Evolutionary conservation across 2,888 invertebrate species (phyloP).

Genomic region (Nebria brevicollis): DNA sequence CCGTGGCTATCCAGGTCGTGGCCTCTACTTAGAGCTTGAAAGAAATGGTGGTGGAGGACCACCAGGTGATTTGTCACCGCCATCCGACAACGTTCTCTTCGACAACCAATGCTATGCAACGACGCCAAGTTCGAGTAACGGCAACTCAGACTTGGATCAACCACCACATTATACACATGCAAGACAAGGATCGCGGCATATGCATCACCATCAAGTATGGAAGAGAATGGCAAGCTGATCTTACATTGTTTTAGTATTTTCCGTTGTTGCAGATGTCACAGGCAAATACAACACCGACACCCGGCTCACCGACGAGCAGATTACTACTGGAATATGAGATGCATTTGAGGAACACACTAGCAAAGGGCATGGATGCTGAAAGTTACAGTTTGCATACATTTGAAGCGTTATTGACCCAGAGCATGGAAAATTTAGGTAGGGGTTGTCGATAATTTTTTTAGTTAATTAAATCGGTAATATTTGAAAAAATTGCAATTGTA

Average conservation of each 20-base stretch:
- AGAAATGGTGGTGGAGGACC: conserved; percentile 68
- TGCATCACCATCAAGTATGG: conserved; percentile 70
- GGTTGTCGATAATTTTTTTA: not conserved
- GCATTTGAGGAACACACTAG: conserved; percentile 91
- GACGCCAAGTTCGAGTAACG: conserved; percentile 92
- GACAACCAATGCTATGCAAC: conserved; percentile 96
- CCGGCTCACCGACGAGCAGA: conserved; percentile 85
- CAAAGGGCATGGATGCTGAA: conserved; percentile 95
- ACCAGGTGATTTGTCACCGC: conserved; percentile 77
- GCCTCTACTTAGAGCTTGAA: conserved; percentile 83
- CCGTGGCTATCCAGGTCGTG: conserved; percentile 76
- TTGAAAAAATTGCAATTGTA: conserved; percentile 30
- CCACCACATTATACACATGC: conserved; percentile 70
- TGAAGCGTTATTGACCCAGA: conserved; percentile 90
- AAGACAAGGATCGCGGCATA: conserved; percentile 69
- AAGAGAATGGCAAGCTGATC: not conserved
- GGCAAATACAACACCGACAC: conserved; percentile 77
- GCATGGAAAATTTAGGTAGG: conserved; percentile 93
- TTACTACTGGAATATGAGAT: conserved; percentile 92
- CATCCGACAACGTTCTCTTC: conserved; percentile 93
- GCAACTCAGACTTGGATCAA: conserved; percentile 88
- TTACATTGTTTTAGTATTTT: not conserved
- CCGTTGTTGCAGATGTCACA: conserved; percentile 62
- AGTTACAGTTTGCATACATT: conserved; percentile 94
- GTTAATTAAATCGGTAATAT: not conserved